Base-by-base conservation (phyloP, 2,797 vertebrate genomes). In the Peromyscus aztecus region DNA sequence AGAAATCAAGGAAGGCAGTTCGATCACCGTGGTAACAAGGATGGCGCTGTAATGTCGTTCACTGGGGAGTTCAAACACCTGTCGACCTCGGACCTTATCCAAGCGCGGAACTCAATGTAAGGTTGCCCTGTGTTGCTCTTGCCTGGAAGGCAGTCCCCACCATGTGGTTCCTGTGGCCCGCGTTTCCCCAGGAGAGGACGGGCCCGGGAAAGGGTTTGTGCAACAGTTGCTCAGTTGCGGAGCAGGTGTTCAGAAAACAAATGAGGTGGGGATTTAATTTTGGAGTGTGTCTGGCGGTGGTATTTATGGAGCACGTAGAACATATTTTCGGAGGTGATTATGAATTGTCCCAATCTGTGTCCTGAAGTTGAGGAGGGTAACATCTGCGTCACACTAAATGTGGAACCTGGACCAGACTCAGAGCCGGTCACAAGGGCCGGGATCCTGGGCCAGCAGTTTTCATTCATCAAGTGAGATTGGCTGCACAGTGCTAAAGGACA, bases 251-350 rank as follows among this genome's bases (percentile, higher is more conserved):
- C 2, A 69, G 89, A 65, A 93, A 88, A 49, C 1, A 0, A 23
- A 31, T 24, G 77, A 96, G 84, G 23, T n/a, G n/a, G 63, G 57
- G 65, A 61, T 96, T 89, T 73, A 69, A 81, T 94, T 94, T 78
- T 73, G 76, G 61, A 95, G 77, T 29, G 2, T 76, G 76, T 87
- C 91, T 91, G 59, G 81, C 78, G 85, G 24, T 94, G 81, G 76
- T 71, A 80, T 95, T 93, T 93, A 88, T 1, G 31, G 82, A 81
- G 34, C 49, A 63, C 1, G 49, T 29, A n/a, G 27, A 65, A 92
- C 75, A 86, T 96, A 91, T 94, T 95, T 95, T 96, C 83, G 92
- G 96, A 95, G 52, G n/a, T 90, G 46, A 91, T 97, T 90, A 76
- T 67, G 89, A 93, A 91, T 91, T 67, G 85, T 95, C 67, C 85